phyloP scores from a whole-genome alignment of 2,888 invertebrate genomes.

The Thecocarcelia acutangulata region DNA sequence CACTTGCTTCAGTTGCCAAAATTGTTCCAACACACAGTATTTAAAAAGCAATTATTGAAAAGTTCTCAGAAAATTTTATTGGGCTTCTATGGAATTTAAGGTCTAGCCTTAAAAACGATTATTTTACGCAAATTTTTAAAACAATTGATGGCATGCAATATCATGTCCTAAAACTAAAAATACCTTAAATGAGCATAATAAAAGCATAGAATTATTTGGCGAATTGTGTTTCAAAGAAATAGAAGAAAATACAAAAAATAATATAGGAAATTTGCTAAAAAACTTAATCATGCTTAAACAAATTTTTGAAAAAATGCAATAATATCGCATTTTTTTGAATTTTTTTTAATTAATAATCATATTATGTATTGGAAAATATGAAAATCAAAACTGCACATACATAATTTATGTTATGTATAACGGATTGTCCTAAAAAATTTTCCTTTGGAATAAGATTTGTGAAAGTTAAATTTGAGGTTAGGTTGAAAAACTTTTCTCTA shows the following conservation, averaged over 20 bases:
- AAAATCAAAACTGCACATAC: no score
- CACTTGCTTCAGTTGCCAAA: conserved; percentile 21
- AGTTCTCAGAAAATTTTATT: conserved; percentile 16
- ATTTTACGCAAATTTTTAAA: conserved; percentile 39
- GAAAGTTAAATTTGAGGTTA: no score
- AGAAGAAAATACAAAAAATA: not conserved
- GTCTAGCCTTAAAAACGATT: conserved; percentile 51
- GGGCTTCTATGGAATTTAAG: conserved; percentile 45
- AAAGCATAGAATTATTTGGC: not conserved
- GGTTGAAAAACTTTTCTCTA: no score
- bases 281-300: no score
- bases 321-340: no score
- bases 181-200: conserved; percentile 39
- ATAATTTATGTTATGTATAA: no score
- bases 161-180: not conserved
- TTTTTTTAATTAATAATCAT: no score
- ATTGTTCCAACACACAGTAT: not conserved
- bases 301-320: no score
- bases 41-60: not conserved
- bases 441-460: no score
- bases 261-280: no score
- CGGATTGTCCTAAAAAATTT: no score
- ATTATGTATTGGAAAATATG: no score
- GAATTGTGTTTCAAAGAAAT: not conserved
- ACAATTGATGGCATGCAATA: conserved; percentile 27